Conservation (phyloP, 2,888 invertebrate genomes). For the Sinopyrophorus schimmeli region DNA sequence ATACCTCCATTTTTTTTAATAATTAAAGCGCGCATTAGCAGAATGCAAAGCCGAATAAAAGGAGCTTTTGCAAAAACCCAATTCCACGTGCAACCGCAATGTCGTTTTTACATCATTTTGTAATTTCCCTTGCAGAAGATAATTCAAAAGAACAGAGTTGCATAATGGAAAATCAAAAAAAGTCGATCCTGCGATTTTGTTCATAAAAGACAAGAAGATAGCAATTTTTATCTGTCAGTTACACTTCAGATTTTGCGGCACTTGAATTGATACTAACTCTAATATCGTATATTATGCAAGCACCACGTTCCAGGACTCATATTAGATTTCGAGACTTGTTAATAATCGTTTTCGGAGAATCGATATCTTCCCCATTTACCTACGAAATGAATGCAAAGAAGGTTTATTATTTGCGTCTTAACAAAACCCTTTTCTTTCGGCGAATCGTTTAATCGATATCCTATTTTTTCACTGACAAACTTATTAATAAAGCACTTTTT, state of each 20-base stretch:
- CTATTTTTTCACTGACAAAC: no score
- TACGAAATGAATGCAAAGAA: no score
- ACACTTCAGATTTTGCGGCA: constrained; percentile 25
- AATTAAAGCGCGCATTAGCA: no score
- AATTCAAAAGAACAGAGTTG: constrained; percentile 17
- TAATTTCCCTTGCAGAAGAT: constrained; percentile 16
- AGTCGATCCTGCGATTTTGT: constrained; percentile 22
- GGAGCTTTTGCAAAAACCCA: no score
- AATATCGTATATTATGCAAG: constrained; percentile 25
- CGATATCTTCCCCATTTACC: no score
- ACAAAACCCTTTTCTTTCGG: no score
- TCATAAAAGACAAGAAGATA: constrained; percentile 21
- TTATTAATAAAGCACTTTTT: no score
- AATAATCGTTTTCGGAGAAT: constrained; percentile 3
- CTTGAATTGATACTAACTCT: constrained; percentile 25
- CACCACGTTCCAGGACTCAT: constrained; percentile 14
- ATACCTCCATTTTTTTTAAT: no score
- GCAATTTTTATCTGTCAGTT: constrained; percentile 30
- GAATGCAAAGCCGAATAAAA: no score
- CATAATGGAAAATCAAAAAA: constrained; percentile 26
- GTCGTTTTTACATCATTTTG: constrained; percentile 24
- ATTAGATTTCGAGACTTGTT: constrained; percentile 14
- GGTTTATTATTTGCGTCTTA: no score
- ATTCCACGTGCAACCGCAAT: no score
- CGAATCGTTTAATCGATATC: no score